phyloP scores from a whole-genome alignment of 2,888 invertebrate species.

The Leptinotarsa haldemani region DNA sequence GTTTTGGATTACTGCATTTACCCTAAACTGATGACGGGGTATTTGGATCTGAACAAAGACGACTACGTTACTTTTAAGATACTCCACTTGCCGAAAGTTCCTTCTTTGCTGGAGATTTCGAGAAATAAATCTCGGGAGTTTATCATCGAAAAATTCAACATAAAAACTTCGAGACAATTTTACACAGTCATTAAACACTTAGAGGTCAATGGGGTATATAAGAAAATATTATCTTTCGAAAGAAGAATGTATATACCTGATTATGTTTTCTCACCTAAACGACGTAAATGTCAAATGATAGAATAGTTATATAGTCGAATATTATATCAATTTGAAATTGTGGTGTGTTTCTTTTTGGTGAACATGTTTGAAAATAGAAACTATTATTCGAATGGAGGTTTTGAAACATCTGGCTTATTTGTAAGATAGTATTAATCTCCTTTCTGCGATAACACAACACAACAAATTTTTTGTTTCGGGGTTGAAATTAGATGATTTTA shows the following conservation, averaged over 20 bases:
- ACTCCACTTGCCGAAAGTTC: slow-evolving; percentile 45
- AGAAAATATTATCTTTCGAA: slow-evolving; percentile 53
- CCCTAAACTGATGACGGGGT: slow-evolving; percentile 40
- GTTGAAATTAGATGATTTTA: too few relatives aligned
- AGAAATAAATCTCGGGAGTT: slow-evolving; percentile 52
- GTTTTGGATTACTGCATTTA: slow-evolving; percentile 46
- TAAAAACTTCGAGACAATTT: slow-evolving; percentile 47
- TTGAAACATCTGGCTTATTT: too few relatives aligned
- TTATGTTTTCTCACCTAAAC: slow-evolving; percentile 32
- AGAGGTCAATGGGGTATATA: slow-evolving; percentile 46
- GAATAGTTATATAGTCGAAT: background rate
- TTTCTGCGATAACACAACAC: too few relatives aligned
- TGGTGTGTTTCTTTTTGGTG: too few relatives aligned
- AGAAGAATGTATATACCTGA: slow-evolving; percentile 47
- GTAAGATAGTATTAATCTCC: too few relatives aligned
- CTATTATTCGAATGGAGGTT: too few relatives aligned
- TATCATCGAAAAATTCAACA: slow-evolving; percentile 45
- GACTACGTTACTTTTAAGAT: slow-evolving; percentile 46
- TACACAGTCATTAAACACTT: slow-evolving; percentile 49
- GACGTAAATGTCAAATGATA: slow-evolving; percentile 5
- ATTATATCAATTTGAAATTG: too few relatives aligned
- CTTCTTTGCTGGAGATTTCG: slow-evolving; percentile 54
- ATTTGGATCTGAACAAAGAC: slow-evolving; percentile 40
- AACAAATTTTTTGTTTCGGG: too few relatives aligned
- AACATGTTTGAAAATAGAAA: too few relatives aligned